A percentile compares a stretch with the other conserved stretches of the same genome.
These are phyloP conservation scores for Entosphenus tridentatus DNA, from an alignment of 2,113 vertebrate genomes.

Conservation along the genomic window DNA sequence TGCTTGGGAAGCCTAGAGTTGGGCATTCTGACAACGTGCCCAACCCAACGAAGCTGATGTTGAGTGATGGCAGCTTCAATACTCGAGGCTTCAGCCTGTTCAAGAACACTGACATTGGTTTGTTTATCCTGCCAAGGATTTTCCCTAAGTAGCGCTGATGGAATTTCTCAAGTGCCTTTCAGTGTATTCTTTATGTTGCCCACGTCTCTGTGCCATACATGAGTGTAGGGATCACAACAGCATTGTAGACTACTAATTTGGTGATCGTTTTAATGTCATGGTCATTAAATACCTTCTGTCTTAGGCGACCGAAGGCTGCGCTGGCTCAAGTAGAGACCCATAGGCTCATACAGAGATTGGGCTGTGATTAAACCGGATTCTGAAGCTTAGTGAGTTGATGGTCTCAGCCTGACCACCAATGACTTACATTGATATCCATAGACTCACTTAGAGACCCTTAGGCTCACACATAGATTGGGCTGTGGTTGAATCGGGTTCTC, in stretches of 20 bases:
- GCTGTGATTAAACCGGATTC: no score
- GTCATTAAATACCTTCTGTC: background rate
- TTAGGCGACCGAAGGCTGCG: constrained; percentile 1
- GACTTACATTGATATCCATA: no score
- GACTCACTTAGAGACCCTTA: no score
- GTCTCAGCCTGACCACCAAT: no score
- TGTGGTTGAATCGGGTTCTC: no score
- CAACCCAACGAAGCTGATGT: constrained; percentile 1
- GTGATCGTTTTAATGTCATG: background rate
- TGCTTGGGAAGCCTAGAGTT: background rate
- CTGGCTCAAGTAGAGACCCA: background rate
- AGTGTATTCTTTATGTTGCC: background rate
- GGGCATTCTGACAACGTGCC: background rate
- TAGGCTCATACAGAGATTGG: no score
- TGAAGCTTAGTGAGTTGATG: no score
- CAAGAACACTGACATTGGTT: background rate
- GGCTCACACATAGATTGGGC: no score
- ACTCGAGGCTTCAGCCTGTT: background rate
- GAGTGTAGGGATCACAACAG: background rate
- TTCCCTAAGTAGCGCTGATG: background rate
- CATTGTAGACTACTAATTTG: background rate
- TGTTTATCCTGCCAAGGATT: background rate
- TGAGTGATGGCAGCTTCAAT: background rate
- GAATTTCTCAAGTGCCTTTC: background rate
- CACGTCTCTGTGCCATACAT: background rate